Conservation (phyloP, 2,888 invertebrate species). For the Plagiodera versicolora region DNA sequence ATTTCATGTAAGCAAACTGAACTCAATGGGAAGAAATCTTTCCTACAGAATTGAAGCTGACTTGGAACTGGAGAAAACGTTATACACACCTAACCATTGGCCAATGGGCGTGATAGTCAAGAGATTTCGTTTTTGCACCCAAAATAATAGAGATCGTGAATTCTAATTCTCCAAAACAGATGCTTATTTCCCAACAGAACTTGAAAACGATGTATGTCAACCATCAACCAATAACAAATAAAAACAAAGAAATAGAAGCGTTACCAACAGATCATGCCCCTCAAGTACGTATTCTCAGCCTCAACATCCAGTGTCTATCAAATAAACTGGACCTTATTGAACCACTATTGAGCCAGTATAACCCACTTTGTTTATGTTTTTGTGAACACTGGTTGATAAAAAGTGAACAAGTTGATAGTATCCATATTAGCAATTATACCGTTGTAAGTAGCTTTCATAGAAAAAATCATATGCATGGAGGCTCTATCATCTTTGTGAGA, state of each 20-base stretch:
- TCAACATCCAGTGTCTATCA: slow-evolving; percentile 8
- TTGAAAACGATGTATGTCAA: too few relatives aligned
- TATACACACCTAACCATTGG: background rate
- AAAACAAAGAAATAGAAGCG: too few relatives aligned
- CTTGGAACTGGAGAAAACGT: background rate
- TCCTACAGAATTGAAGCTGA: slow-evolving; percentile 4
- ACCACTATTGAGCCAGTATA: slow-evolving; percentile 1
- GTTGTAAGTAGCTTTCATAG: slow-evolving; percentile 9
- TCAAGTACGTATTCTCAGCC: slow-evolving; percentile 7
- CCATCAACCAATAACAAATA: too few relatives aligned
- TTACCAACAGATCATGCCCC: too few relatives aligned
- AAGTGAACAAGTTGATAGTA: slow-evolving; percentile 1
- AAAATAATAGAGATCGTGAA: background rate
- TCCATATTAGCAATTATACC: slow-evolving; percentile 5
- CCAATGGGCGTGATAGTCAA: background rate
- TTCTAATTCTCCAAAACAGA: too few relatives aligned
- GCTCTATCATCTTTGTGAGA: slow-evolving; percentile 8
- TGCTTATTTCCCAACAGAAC: too few relatives aligned
- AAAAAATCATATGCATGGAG: slow-evolving; percentile 1
- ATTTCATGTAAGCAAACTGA: slow-evolving; percentile 4
- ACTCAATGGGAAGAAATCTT: background rate
- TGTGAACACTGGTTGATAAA: slow-evolving; percentile 8
- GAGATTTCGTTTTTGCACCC: background rate
- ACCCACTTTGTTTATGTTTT: slow-evolving; percentile 8
- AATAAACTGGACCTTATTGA: slow-evolving; percentile 8